These are phyloP conservation scores for Eubasilissa regina DNA, from an alignment of 1,140 invertebrate species.

Conservation along the genomic window DNA sequence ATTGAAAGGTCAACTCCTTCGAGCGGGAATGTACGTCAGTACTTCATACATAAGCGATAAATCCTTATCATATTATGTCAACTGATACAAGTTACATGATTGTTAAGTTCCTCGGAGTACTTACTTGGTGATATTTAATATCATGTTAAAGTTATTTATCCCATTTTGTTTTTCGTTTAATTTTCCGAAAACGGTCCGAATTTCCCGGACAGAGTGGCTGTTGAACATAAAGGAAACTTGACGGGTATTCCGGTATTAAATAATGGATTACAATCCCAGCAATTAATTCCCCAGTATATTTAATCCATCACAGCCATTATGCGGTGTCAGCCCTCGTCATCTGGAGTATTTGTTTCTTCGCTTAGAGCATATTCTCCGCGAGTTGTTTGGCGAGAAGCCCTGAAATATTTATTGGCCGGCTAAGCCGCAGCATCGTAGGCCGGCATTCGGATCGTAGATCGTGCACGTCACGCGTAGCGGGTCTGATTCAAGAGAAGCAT, in stretches of 20 bases:
- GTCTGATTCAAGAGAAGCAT: constrained; percentile 36
- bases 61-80: too few relatives aligned
- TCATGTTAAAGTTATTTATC: too few relatives aligned
- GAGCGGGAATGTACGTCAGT: too few relatives aligned
- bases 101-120: too few relatives aligned
- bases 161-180: too few relatives aligned
- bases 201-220: background rate
- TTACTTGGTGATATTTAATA: too few relatives aligned
- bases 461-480: constrained; percentile 20
- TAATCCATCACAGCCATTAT: constrained; percentile 52
- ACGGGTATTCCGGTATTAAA: background rate
- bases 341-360: constrained; percentile 45
- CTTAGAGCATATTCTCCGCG: constrained; percentile 5
- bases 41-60: too few relatives aligned
- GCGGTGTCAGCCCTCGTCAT: constrained; percentile 52
- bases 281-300: constrained; percentile 47
- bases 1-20: too few relatives aligned
- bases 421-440: background rate
- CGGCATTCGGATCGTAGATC: background rate
- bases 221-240: constrained; percentile 17
- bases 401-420: constrained; percentile 37
- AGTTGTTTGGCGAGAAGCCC: constrained; percentile 22
- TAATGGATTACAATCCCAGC: constrained; percentile 30
- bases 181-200: too few relatives aligned
- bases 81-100: too few relatives aligned